phyloP scores from a whole-genome alignment of 2,113 vertebrate species.

The Rhegmatorhina hoffmannsi region DNA sequence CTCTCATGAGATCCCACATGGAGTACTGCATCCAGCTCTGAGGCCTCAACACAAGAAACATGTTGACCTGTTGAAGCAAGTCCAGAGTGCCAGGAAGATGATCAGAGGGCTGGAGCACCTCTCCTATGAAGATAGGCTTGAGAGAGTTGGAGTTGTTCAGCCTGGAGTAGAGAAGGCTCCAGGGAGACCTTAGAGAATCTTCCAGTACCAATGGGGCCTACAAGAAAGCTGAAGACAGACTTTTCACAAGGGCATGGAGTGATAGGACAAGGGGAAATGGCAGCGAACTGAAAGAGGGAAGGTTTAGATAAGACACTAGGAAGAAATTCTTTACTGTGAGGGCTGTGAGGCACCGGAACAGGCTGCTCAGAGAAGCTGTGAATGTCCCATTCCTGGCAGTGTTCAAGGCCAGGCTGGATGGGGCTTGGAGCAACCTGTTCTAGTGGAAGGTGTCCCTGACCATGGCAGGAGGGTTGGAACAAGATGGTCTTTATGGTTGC shows the following conservation, averaged over 20 bases:
- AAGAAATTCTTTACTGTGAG: background rate
- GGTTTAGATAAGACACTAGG: background rate
- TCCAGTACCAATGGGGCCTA: background rate
- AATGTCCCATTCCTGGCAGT: background rate
- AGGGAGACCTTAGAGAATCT: background rate
- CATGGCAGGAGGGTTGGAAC: background rate
- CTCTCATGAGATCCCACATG: background rate
- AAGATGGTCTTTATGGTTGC: background rate
- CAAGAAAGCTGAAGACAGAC: background rate
- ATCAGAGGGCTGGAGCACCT: background rate
- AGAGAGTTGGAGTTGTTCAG: background rate
- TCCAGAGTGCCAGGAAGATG: background rate
- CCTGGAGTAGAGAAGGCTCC: background rate
- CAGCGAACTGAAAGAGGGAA: background rate
- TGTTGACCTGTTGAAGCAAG: accelerated
- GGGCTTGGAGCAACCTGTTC: background rate
- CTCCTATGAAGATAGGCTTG: background rate
- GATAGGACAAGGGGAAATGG: background rate
- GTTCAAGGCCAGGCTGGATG: background rate
- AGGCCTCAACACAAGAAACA: background rate
- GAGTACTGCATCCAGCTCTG: background rate
- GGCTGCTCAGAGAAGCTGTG: background rate
- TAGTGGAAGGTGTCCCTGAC: background rate
- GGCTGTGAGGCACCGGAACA: background rate
- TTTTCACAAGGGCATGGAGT: background rate